Base-by-base conservation (phyloP, 2,888 invertebrate species). In the Ectobius pallidus region DNA sequence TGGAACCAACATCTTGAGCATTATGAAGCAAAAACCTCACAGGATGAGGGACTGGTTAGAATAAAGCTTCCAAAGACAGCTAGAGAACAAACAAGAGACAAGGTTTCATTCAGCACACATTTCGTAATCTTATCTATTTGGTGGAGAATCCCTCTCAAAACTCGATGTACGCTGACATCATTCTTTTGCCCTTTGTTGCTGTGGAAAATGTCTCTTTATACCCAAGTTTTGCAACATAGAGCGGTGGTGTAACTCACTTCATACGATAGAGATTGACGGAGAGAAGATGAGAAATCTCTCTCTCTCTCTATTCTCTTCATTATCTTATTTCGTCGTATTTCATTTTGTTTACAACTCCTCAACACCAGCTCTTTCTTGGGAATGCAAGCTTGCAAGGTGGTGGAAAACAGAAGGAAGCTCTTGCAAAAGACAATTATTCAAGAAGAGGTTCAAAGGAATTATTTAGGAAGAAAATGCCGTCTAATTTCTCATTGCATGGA, bases 181-280 rank as follows among this genome's bases (percentile, higher is more conserved):
- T 30, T 58, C n/a, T 30, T 58, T 58, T 58, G 58, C 30, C 58
- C n/a, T 58, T 30, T 34, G 32, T 16, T 58, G n/a, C 30, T 16
- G 6, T 58, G 58, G 58, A 58, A 32, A 58, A 58, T 58, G n/a
- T 58, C 58, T 25, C 58, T 58, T 58, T 58, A 58, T 25, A 58
- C 30, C 27, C 16, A 32, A 58, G 58, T 58, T 58, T 58, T 22
- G 11, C 14, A 9, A 16, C 7, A 58, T 16, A 25, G 16, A n/a
- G 3, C 9, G 55, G 34, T 7, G 11, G 6, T 34, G 34, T 34
- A 34, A 34, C 7, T 7, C 7, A 34, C 34, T 6, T n/a, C 6
- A 34, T 34, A 34, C 34, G 34, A 34, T 6, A 34, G 34, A n/a
- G n/a, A n/a, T n/a, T n/a, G n/a, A 34, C 34, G 11, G 34, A 34